Percentiles rank a stretch among this genome's conserved stretches.
These are phyloP conservation scores for Rhizomys pruinosus DNA, from an alignment of 2,113 vertebrate genomes.

Conservation along the genomic window DNA sequence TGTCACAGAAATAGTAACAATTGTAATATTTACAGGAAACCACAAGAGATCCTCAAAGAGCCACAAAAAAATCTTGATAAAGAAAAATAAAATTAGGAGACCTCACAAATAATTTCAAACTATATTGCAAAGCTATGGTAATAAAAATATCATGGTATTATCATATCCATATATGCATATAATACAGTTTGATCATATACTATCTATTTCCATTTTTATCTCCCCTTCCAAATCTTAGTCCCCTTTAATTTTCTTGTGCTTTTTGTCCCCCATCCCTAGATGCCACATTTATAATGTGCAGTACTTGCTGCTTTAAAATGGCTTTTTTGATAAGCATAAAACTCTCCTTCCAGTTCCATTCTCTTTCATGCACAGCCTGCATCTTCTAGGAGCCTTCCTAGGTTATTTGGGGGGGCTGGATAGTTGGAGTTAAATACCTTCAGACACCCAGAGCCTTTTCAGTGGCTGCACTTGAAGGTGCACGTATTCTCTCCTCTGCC, in stretches of 20 bases:
- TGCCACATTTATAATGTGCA: not conserved
- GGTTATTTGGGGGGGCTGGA: not conserved
- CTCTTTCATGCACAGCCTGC: not conserved
- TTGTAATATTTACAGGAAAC: not conserved
- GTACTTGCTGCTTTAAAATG: not conserved
- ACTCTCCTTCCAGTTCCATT: not conserved
- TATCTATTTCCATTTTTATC: not conserved
- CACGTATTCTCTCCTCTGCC: not conserved
- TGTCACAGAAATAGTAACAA: not conserved
- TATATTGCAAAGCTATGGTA: not conserved
- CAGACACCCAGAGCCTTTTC: not conserved
- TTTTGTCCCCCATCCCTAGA: not conserved
- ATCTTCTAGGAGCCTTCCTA: not conserved
- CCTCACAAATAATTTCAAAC: not conserved
- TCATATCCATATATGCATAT: not conserved
- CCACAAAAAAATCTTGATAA: not conserved
- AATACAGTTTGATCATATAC: not conserved
- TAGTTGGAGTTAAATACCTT: not conserved
- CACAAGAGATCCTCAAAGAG: not conserved
- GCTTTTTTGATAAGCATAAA: not conserved
- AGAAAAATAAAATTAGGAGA: not conserved
- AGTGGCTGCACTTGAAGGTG: not conserved
- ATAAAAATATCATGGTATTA: not conserved
- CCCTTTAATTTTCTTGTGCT: not conserved
- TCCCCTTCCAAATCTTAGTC: not conserved